phyloP scores from a whole-genome alignment of 2,797 vertebrate species.

The Macropodus opercularis region DNA sequence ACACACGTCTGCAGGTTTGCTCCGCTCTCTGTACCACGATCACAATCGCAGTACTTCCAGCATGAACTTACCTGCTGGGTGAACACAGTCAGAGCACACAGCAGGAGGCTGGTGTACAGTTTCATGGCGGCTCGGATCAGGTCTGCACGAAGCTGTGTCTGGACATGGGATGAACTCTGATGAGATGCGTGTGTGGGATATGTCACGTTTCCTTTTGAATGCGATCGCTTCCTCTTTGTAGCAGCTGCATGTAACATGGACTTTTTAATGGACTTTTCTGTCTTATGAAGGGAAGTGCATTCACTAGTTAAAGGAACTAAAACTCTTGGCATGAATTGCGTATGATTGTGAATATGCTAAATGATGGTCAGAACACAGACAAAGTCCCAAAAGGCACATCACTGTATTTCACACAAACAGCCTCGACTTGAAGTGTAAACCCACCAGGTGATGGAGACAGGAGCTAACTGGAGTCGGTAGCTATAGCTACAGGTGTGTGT shows the following conservation, averaged over 20 bases:
- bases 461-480: no score
- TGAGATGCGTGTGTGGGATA: not conserved
- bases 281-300: not conserved
- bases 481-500: no score
- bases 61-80: slow-evolving; percentile 58
- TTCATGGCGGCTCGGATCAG: slow-evolving; percentile 48
- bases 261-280: not conserved
- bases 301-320: no score
- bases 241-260: not conserved
- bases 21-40: no score
- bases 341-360: no score
- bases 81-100: slow-evolving; percentile 49
- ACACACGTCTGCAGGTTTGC: no score
- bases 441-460: no score
- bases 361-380: no score
- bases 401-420: no score
- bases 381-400: no score
- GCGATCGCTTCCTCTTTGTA: slow-evolving; percentile 34
- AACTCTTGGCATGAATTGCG: no score
- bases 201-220: not conserved
- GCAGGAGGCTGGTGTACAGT: slow-evolving; percentile 10
- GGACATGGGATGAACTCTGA: not conserved
- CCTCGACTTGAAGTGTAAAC: no score
- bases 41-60: not conserved
- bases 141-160: not conserved